A percentile compares a stretch with the other conserved stretches of the same genome.
phyloP scores from a whole-genome alignment of 2,113 vertebrate species.

The Ceuthmochares aereus region DNA sequence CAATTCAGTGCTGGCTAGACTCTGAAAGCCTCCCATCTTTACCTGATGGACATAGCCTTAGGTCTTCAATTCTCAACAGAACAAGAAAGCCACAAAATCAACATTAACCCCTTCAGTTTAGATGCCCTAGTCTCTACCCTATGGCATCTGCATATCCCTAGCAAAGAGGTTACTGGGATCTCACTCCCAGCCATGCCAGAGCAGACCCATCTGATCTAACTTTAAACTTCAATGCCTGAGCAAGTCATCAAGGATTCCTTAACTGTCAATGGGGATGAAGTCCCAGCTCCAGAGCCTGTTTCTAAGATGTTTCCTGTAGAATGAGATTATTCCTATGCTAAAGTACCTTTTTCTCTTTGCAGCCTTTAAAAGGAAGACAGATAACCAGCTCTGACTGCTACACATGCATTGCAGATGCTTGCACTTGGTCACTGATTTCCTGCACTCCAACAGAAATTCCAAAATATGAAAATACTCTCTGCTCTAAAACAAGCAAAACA shows the following conservation, averaged over 20 bases:
- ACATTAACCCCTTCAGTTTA: background rate
- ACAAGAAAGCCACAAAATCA: background rate
- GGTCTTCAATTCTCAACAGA: background rate
- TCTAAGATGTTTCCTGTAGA: background rate
- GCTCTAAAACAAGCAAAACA: background rate
- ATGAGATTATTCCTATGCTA: background rate
- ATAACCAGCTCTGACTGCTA: background rate
- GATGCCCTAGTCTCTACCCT: background rate
- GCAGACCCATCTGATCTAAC: background rate
- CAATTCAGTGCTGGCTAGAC: background rate
- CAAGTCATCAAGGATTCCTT: background rate
- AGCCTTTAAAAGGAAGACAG: background rate
- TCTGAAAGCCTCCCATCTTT: background rate
- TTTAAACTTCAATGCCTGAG: accelerated
- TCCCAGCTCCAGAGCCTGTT: background rate
- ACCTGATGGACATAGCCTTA: background rate
- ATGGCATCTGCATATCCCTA: background rate
- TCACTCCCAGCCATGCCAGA: background rate
- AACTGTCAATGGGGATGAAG: background rate
- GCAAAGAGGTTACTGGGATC: background rate
- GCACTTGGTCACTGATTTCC: background rate
- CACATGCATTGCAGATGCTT: background rate
- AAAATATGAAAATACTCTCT: background rate
- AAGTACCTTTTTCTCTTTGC: background rate
- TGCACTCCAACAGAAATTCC: background rate